Conservation (phyloP, 2,113 vertebrate species). For the Morphnarchus princeps region DNA sequence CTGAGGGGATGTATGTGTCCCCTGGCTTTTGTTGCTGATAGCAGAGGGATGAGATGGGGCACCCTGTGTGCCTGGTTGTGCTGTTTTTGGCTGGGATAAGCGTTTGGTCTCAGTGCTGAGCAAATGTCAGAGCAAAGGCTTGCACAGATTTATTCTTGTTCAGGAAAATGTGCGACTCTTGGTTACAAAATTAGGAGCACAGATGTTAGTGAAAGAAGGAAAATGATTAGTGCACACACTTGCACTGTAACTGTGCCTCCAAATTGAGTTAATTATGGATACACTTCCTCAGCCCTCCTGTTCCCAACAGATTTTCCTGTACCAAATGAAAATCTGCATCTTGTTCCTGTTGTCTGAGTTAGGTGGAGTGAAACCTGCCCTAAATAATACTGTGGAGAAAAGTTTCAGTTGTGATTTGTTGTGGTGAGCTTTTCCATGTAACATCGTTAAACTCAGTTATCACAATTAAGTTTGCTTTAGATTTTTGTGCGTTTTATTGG, state of each 20-base stretch:
- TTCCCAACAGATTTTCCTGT: neutral
- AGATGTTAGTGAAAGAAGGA: neutral
- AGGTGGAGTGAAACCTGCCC: neutral
- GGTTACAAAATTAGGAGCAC: neutral
- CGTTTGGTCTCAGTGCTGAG: neutral
- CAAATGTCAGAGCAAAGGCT: neutral
- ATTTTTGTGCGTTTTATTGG: neutral
- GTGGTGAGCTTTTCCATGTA: neutral
- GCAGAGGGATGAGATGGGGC: neutral
- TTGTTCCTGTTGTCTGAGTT: neutral
- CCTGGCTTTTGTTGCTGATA: neutral
- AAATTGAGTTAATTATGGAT: neutral
- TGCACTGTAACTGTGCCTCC: neutral
- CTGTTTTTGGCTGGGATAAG: neutral
- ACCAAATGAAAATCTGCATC: neutral
- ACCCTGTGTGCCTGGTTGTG: neutral
- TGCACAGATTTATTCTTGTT: neutral
- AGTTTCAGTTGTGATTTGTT: neutral
- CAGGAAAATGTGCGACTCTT: neutral
- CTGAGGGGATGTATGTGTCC: neutral
- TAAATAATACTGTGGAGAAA: neutral
- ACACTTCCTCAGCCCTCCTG: neutral
- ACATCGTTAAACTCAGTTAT: neutral
- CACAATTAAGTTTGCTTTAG: neutral
- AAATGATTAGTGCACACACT: neutral